A percentile compares a stretch with the other conserved stretches of the same genome.
Conservation (phyloP, 2,113 vertebrate species). For the Hepsetus odoe region DNA sequence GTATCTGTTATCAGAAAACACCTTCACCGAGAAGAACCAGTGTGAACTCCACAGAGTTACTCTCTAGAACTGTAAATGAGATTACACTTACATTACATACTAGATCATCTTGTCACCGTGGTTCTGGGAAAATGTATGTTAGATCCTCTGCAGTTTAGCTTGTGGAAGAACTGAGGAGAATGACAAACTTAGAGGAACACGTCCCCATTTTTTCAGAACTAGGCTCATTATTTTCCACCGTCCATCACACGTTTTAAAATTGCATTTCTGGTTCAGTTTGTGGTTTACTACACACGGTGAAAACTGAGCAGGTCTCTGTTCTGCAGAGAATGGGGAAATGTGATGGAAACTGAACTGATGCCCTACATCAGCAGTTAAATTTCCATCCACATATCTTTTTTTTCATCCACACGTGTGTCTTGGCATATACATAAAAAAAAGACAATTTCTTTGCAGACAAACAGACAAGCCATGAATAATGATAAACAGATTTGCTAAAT, state of each 20-base stretch:
- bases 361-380: neutral
- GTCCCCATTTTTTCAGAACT: neutral
- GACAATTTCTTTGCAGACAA: neutral
- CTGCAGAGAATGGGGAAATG: neutral
- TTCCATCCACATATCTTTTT: no score
- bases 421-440: neutral
- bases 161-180: neutral
- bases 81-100: no score
- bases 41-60: neutral
- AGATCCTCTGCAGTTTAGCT: neutral
- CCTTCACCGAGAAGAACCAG: neutral
- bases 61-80: neutral
- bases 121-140: neutral
- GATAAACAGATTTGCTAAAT: neutral
- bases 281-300: neutral
- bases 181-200: neutral
- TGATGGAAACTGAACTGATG: neutral
- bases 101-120: neutral
- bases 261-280: neutral
- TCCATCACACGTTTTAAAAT: neutral
- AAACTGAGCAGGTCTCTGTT: neutral
- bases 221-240: neutral
- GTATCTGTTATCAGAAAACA: neutral
- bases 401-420: no score
- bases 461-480: neutral